Conservation (phyloP, 2,888 invertebrate genomes). For the Heliconius ismenius region DNA sequence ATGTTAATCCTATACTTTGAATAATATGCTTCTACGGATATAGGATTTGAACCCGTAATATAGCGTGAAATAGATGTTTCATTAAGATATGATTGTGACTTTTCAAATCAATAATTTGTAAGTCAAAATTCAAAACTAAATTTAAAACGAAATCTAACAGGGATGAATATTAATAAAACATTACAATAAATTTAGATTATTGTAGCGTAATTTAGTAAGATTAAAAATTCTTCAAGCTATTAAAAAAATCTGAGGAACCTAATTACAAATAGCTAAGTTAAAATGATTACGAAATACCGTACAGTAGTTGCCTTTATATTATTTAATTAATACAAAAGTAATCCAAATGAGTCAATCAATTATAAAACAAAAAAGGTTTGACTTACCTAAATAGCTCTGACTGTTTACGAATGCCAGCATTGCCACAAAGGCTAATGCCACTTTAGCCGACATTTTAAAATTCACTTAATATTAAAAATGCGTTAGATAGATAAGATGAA, state of each 20-base stretch:
- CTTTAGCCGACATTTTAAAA: slow-evolving; percentile 67
- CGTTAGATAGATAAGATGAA: background rate
- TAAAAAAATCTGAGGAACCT: background rate
- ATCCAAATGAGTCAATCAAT: slow-evolving; percentile 8
- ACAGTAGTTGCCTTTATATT: background rate
- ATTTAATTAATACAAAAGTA: background rate
- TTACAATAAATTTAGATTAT: too few species aligned
- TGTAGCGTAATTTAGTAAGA: background rate
- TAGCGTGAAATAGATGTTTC: background rate
- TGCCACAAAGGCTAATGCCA: slow-evolving; percentile 62
- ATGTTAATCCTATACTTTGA: background rate
- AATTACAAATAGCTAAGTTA: background rate
- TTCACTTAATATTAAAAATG: slow-evolving; percentile 7
- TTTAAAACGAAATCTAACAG: background rate
- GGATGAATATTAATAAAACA: too few species aligned
- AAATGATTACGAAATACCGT: background rate
- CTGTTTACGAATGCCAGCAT: slow-evolving; percentile 60
- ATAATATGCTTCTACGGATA: background rate
- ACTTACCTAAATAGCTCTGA: slow-evolving; percentile 78
- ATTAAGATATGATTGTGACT: background rate
- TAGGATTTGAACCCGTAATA: background rate
- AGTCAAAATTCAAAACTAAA: background rate
- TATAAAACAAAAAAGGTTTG: slow-evolving; percentile 25
- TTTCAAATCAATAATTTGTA: background rate
- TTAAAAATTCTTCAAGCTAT: background rate